phyloP scores from a whole-genome alignment of 2,797 vertebrate species.

The Sylvilagus floridanus region DNA sequence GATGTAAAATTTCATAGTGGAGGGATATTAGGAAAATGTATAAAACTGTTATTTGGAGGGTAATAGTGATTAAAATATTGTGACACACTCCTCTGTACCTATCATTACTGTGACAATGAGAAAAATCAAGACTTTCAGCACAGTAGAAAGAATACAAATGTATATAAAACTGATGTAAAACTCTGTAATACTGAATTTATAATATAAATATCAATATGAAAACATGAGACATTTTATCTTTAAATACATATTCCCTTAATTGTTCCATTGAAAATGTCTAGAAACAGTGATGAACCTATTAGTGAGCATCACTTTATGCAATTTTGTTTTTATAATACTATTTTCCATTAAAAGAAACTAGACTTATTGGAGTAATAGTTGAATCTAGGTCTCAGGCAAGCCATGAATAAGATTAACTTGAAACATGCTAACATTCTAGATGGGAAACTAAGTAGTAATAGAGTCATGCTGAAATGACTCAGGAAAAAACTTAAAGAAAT shows the following conservation, averaged over 20 bases:
- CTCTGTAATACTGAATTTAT: background rate
- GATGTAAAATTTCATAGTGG: background rate
- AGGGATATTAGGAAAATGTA: background rate
- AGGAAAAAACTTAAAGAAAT: background rate
- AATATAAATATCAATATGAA: background rate
- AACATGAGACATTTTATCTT: background rate
- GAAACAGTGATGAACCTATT: background rate
- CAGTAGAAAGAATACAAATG: background rate
- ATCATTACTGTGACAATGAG: background rate
- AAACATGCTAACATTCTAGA: background rate
- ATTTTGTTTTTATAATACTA: background rate
- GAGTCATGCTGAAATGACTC: background rate
- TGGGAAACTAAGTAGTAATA: background rate
- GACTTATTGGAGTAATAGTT: background rate
- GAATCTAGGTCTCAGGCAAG: background rate
- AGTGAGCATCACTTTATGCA: background rate
- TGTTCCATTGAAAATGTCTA: background rate
- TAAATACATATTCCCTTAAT: background rate
- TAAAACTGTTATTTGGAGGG: too few species aligned
- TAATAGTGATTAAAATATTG: background rate
- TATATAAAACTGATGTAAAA: background rate
- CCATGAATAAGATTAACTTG: background rate
- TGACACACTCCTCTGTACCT: background rate
- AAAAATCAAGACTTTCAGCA: background rate
- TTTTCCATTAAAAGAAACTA: background rate